A percentile compares a stretch with the other conserved stretches of the same genome.
Evolutionary conservation across 2,113 vertebrate species (phyloP).

Genomic region (Steatornis caripensis): DNA sequence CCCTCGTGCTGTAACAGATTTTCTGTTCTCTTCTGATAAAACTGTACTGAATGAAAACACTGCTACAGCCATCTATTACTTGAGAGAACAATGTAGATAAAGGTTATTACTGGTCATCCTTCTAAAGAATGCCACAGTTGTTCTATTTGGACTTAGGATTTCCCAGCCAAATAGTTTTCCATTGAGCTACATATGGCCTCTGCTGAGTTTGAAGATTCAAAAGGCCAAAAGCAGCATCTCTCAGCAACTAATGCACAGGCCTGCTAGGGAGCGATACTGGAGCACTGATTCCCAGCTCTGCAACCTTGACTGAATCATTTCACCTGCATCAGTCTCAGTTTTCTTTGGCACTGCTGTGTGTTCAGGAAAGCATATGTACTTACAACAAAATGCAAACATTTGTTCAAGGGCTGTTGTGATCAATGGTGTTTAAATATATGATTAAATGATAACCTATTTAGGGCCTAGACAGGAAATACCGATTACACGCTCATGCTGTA

Average conservation of each 20-base stretch:
- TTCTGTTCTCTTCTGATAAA: neutral
- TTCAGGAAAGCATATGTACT: neutral
- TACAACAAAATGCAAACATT: neutral
- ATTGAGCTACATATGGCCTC: neutral
- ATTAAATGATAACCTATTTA: neutral
- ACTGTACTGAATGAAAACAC: neutral
- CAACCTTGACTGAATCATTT: neutral
- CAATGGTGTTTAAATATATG: neutral
- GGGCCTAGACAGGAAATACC: neutral
- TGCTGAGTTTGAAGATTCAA: neutral
- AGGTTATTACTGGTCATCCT: neutral
- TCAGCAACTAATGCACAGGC: neutral
- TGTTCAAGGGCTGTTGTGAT: neutral
- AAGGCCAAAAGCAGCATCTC: neutral
- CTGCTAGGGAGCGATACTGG: neutral
- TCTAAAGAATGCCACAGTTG: neutral
- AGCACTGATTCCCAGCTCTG: no score
- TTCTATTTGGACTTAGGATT: neutral
- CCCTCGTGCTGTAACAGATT: neutral
- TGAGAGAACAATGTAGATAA: neutral
- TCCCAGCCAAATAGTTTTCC: neutral
- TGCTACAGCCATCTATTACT: neutral
- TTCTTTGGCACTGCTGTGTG: neutral
- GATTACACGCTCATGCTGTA: neutral
- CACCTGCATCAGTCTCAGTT: neutral